phyloP scores from a whole-genome alignment of 1,140 invertebrate species.

The Belonocnema kinseyi region DNA sequence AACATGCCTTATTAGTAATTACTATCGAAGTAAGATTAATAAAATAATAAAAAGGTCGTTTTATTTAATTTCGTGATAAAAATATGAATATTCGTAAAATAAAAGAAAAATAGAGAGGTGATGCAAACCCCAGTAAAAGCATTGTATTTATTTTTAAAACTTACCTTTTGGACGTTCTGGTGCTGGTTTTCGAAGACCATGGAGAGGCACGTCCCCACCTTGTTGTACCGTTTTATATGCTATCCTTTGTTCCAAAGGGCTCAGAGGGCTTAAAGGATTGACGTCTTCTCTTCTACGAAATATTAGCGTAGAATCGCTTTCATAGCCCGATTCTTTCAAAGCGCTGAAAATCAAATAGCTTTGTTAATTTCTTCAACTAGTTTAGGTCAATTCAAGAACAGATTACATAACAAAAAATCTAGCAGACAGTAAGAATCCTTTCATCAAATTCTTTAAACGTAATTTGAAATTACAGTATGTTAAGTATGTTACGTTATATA shows the following conservation, averaged over 20 bases:
- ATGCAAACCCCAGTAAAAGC: conserved; percentile 40
- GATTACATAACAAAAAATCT: too few relatives aligned
- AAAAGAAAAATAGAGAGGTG: conserved; percentile 38
- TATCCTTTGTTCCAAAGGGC: conserved; percentile 86
- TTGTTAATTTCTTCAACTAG: neutral
- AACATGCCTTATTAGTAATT: conserved; percentile 17
- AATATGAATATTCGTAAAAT: conserved; percentile 39
- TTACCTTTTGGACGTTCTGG: conserved; percentile 91
- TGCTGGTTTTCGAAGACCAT: conserved; percentile 90
- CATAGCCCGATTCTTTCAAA: conserved; percentile 91
- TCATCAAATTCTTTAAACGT: too few relatives aligned
- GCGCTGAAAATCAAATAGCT: conserved; percentile 76
- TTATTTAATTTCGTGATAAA: neutral
- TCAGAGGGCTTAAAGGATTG: conserved; percentile 77
- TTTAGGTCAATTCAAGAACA: too few relatives aligned
- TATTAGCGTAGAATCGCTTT: conserved; percentile 91
- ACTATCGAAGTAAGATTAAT: neutral
- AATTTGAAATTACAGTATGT: too few relatives aligned
- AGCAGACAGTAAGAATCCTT: too few relatives aligned
- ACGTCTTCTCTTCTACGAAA: conserved; percentile 84
- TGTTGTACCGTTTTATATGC: conserved; percentile 91
- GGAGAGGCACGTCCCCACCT: conserved; percentile 93
- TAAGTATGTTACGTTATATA: too few relatives aligned
- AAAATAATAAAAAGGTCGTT: neutral
- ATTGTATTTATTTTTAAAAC: conserved; percentile 52